Base-by-base conservation (phyloP, 2,797 vertebrate species). In the Acomys russatus region DNA sequence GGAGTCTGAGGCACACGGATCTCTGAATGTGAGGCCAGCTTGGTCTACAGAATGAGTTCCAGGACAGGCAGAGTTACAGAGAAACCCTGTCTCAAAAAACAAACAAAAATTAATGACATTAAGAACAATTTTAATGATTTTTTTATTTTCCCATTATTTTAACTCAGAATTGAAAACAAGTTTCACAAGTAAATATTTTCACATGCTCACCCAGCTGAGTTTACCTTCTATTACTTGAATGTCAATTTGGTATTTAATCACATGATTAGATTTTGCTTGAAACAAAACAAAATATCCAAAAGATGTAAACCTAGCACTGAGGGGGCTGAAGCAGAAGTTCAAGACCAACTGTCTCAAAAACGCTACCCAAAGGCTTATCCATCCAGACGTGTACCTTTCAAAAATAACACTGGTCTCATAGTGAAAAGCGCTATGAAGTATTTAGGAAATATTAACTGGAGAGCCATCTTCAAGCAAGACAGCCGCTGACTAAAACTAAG, bases 351-450 rank as follows among this genome's bases (percentile, higher is more conserved):
- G 56, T 59, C 56, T 17, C 56, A 59, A 59, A 59, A 59, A 59
- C 56, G 18, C 56, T 17, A 79, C 10, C 71, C 63, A 94, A 89
- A 33, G 30, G 14, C 68, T 70, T 70, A 73, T 17, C n/a, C 71
- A 64, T 92, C 78, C 63, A 80, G 59, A 91, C 38, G 68, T 93
- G 87, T 70, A 86, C 10, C 38, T 91, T 93, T 95, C 23, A 83
- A 92, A 54, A 88, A 9, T 35, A 88, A 77, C 30, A 79, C 59
- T 3, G 77, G 70, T 17, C 70, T 17, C 56, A 59, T 59, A 59
- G 14, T 59, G 56, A 59, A 59, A 59, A 17, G 17, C 17, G 56
- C 56, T 14, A 59, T 59, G 56, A 59, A 59, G 17, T 59, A 59
- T 59, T 59, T 59, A 59, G 56, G 56, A 17, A 59, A 59, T 18